Conservation (phyloP, 2,797 vertebrate genomes). For the Phoxinus dragarum region DNA sequence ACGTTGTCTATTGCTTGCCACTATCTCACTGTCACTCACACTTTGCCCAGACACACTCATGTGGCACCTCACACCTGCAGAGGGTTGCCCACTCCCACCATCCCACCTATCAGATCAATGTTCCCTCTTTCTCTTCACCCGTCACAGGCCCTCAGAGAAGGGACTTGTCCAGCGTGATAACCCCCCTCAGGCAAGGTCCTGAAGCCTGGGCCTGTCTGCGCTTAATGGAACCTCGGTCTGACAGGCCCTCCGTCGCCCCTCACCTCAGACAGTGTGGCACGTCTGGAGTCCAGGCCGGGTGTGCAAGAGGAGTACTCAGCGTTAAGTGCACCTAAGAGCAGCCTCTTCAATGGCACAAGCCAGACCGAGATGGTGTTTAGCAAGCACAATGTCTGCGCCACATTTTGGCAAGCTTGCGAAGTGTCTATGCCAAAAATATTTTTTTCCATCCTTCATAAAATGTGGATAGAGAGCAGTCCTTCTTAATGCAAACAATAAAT, state of each 20-base stretch:
- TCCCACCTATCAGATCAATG: constrained; percentile 17
- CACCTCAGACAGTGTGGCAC: constrained; percentile 48
- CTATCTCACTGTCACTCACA: constrained; percentile 18
- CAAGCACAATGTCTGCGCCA: constrained; percentile 55
- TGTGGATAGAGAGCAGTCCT: not conserved
- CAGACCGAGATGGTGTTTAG: constrained; percentile 60
- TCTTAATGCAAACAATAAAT: constrained; percentile 11
- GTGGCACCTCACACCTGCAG: constrained; percentile 30
- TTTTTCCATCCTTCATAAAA: constrained; percentile 32
- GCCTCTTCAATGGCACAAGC: constrained; percentile 60
- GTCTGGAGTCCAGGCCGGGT: constrained; percentile 50
- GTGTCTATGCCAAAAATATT: constrained; percentile 24
- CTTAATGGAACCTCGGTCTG: constrained; percentile 63
- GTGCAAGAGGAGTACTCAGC: constrained; percentile 58
- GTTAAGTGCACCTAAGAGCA: constrained; percentile 65
- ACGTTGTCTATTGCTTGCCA: constrained; percentile 37
- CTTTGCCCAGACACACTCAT: not conserved
- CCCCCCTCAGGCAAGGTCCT: constrained; percentile 45
- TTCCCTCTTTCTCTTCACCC: constrained; percentile 17
- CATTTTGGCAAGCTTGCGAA: constrained; percentile 31
- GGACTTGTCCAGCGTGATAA: constrained; percentile 44
- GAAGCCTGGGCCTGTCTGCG: constrained; percentile 59
- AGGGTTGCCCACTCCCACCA: not conserved
- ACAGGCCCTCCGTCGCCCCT: constrained; percentile 49
- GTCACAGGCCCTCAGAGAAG: constrained; percentile 23